phyloP scores from a whole-genome alignment of 1,140 invertebrate species.

The Pseudomyrmex pallidus region DNA sequence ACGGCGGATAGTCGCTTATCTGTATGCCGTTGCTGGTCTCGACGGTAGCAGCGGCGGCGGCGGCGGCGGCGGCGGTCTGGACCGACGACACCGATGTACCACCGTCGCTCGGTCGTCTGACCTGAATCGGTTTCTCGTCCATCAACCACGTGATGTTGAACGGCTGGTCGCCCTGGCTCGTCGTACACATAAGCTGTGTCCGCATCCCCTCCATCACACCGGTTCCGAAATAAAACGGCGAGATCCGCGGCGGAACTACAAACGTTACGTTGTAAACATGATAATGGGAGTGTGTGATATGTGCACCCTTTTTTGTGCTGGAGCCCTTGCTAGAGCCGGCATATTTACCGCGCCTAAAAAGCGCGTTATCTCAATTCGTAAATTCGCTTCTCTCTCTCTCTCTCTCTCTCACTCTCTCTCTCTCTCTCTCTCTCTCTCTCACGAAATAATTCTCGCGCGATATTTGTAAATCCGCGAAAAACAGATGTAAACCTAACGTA shows the following conservation, averaged over 20 bases:
- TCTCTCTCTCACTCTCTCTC: too few species aligned
- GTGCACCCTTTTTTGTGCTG: neutral
- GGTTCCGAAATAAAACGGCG: constrained; percentile 86
- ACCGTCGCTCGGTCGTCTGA: constrained; percentile 70
- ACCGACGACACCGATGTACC: constrained; percentile 63
- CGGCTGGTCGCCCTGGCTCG: constrained; percentile 87
- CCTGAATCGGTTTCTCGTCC: constrained; percentile 83
- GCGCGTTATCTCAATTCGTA: neutral
- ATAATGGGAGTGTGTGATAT: constrained; percentile 64
- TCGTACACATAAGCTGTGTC: constrained; percentile 88
- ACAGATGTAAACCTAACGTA: too few species aligned
- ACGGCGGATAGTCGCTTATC: constrained; percentile 85
- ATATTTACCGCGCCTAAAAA: constrained; percentile 40
- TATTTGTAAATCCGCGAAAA: too few species aligned
- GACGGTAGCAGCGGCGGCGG: constrained; percentile 60
- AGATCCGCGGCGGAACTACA: constrained; percentile 87
- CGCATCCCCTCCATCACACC: constrained; percentile 87
- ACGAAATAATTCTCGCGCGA: too few species aligned
- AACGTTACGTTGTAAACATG: constrained; percentile 76
- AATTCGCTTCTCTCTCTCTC: neutral
- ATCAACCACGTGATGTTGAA: constrained; percentile 88
- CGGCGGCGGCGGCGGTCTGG: constrained; percentile 55
- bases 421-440: too few species aligned
- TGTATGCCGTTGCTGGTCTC: constrained; percentile 78
- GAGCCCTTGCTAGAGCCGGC: constrained; percentile 14